phyloP scores from a whole-genome alignment of 2,113 vertebrate species.

The Aythya baeri region DNA sequence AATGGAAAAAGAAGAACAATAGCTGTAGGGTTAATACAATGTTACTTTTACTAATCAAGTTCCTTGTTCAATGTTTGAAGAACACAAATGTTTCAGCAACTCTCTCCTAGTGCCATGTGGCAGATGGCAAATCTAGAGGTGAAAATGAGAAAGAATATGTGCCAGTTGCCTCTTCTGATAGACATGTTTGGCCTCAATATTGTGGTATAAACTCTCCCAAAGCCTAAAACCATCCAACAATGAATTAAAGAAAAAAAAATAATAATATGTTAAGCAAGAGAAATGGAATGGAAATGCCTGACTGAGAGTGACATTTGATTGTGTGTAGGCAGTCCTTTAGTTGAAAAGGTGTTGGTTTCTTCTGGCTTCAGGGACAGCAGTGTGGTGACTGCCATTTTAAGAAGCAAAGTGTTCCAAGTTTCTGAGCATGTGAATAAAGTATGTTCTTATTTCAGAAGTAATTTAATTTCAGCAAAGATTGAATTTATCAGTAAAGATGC shows the following conservation, averaged over 20 bases:
- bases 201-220: not conserved
- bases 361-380: not conserved
- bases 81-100: not conserved
- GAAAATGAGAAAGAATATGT: not conserved
- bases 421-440: not conserved
- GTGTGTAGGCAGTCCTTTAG: not conserved
- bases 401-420: not conserved
- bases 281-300: not conserved
- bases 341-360: not conserved
- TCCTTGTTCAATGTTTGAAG: not conserved
- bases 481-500: not conserved
- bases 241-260: not conserved
- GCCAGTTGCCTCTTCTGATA: not conserved
- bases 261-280: not conserved
- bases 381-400: not conserved
- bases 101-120: not conserved
- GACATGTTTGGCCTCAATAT: not conserved
- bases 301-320: not conserved
- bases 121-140: constrained; percentile 18
- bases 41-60: not conserved
- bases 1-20: not conserved
- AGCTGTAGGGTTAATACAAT: not conserved
- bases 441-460: not conserved
- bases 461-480: not conserved
- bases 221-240: not conserved